A percentile compares a stretch with the other conserved stretches of the same genome.
These are phyloP conservation scores for Apodemus sylvaticus DNA, from an alignment of 2,113 vertebrate genomes.

Conservation along the genomic window DNA sequence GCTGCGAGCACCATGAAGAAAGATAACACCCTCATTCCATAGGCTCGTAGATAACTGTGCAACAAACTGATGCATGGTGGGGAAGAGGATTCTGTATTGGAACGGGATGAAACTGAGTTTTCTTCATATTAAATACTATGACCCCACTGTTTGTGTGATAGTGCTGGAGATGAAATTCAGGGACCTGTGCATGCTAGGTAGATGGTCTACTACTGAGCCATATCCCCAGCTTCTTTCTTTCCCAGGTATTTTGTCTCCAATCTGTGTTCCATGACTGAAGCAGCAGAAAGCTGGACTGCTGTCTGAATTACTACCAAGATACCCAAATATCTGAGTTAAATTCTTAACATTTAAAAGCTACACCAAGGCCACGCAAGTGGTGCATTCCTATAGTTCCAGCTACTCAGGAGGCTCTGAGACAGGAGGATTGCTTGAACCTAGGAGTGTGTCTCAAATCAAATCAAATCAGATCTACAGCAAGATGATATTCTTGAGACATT, in stretches of 20 bases:
- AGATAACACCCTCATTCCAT: neutral
- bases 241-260: neutral
- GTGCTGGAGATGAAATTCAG: neutral
- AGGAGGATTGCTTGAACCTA: neutral
- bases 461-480: neutral
- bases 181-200: neutral
- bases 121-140: conserved; percentile 15
- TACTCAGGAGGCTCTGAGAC: neutral
- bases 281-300: neutral
- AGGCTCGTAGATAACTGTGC: neutral
- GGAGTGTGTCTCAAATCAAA: neutral
- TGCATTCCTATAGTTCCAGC: neutral
- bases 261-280: neutral
- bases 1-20: neutral
- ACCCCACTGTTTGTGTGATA: neutral
- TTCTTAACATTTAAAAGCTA: conserved; percentile 12
- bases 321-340: neutral
- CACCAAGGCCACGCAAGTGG: neutral
- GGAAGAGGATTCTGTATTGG: conserved; percentile 3
- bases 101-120: neutral
- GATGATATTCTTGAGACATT: neutral
- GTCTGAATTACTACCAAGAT: neutral
- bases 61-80: neutral
- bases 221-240: neutral
- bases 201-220: neutral